These are phyloP conservation scores for Drosophila biarmipes DNA, from an alignment of 1,140 invertebrate species.

Conservation along the genomic window DNA sequence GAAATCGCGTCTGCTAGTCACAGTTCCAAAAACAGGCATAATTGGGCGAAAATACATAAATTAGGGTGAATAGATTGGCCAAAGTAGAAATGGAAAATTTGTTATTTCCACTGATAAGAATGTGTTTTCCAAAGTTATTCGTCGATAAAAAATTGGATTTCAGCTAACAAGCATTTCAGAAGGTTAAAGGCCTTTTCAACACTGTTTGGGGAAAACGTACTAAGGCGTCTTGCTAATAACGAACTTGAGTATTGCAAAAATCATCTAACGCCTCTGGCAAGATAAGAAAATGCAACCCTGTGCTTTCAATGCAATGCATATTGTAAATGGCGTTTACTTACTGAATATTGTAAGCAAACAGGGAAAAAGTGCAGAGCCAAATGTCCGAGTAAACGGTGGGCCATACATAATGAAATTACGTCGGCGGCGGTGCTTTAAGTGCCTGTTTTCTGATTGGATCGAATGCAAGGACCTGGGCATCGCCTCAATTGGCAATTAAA, in stretches of 20 bases:
- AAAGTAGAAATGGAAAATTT: conserved; percentile 7
- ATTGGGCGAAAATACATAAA: conserved; percentile 74
- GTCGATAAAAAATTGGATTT: not conserved
- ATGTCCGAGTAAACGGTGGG: not conserved
- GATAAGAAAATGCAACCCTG: not conserved
- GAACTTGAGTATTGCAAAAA: too few relatives aligned
- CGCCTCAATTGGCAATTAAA: conserved; percentile 78
- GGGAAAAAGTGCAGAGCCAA: not conserved
- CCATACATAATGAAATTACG: conserved; percentile 61
- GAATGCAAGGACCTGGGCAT: conserved; percentile 37
- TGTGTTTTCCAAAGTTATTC: not conserved
- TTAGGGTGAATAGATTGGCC: conserved; percentile 47
- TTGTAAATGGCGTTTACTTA: not conserved
- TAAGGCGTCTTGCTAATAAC: not conserved
- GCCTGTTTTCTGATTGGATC: conserved; percentile 27
- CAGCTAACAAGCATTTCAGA: too few relatives aligned
- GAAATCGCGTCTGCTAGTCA: conserved; percentile 42
- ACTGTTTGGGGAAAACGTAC: not conserved
- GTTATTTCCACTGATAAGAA: conserved; percentile 12
- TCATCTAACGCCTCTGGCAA: not conserved
- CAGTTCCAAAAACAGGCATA: conserved; percentile 44
- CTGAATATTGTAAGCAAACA: not conserved
- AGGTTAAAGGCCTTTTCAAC: not conserved
- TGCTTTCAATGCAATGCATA: too few relatives aligned
- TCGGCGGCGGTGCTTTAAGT: conserved; percentile 18